Evolutionary conservation across 2,113 vertebrate genomes (phyloP).

Genomic region (Daubentonia madagascariensis): DNA sequence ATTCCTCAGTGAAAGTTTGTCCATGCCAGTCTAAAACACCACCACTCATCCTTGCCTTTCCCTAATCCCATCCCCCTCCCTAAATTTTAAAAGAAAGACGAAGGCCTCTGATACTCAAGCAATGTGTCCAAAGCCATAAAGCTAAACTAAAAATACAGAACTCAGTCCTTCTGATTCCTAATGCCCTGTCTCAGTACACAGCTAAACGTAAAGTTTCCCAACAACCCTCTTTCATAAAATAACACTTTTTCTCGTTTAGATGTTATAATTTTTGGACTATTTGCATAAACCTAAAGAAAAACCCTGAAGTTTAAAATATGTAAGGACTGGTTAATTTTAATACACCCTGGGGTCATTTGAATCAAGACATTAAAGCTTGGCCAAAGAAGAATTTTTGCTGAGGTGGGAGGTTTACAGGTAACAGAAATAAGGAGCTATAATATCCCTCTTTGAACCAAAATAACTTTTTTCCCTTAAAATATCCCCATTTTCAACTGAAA

Average conservation of each 20-base stretch:
- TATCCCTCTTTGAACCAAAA: constrained; percentile 60
- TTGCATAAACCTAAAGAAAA: constrained; percentile 4
- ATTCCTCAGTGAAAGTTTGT: not conserved
- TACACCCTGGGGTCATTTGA: constrained; percentile 2
- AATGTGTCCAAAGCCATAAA: not conserved
- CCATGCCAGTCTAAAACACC: not conserved
- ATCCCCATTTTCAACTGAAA: constrained; percentile 75
- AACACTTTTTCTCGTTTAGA: not conserved
- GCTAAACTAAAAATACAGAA: not conserved
- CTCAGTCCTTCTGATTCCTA: not conserved
- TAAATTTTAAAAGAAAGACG: not conserved
- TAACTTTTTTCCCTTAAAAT: constrained; percentile 66
- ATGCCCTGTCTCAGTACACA: not conserved
- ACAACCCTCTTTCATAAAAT: not conserved
- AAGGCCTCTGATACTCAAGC: not conserved
- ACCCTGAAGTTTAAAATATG: not conserved
- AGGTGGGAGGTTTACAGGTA: constrained; percentile 39
- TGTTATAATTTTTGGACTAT: not conserved
- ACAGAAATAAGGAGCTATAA: constrained; percentile 63
- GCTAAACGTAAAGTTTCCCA: not conserved
- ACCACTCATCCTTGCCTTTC: not conserved
- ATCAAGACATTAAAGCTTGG: not conserved
- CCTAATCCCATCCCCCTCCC: not conserved
- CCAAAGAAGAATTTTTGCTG: constrained; percentile 42
- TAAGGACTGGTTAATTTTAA: constrained; percentile 29